Conservation (phyloP, 2,797 vertebrate species). For the Bradypodion pumilum region DNA sequence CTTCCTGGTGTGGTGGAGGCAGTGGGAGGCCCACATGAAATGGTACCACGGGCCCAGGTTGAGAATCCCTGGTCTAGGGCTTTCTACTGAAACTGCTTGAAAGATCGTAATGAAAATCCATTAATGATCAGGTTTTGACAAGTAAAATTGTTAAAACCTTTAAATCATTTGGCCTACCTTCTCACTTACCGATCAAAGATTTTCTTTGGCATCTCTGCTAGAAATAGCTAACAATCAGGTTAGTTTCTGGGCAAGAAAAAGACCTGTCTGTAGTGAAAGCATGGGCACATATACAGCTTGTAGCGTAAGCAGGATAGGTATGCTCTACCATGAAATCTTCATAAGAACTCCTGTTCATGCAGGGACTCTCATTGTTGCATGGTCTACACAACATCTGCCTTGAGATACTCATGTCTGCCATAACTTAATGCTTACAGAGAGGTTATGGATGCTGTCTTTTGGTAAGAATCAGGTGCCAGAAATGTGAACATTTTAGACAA, state of each 20-base stretch:
- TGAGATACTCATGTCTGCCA: neutral
- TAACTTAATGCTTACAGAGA: slow-evolving; percentile 12
- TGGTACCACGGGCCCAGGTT: too few relatives aligned
- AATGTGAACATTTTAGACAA: slow-evolving; percentile 11
- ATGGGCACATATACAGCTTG: neutral
- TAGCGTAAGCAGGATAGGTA: too few relatives aligned
- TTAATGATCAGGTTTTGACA: neutral
- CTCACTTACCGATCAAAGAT: neutral
- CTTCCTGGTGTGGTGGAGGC: too few relatives aligned
- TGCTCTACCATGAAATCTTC: too few relatives aligned
- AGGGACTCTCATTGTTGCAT: too few relatives aligned
- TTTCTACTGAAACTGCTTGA: neutral
- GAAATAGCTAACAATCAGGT: neutral
- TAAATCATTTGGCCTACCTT: neutral
- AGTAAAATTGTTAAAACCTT: neutral
- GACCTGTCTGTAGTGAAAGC: neutral
- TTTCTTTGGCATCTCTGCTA: neutral
- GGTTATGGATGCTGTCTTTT: neutral
- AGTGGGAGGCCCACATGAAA: too few relatives aligned
- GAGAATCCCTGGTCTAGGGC: too few relatives aligned
- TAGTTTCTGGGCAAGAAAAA: neutral
- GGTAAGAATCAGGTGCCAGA: neutral
- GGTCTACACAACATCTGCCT: neutral
- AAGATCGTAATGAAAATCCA: neutral
- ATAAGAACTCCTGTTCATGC: too few relatives aligned